Conservation (phyloP, 2,113 vertebrate genomes). For the Bagarius yarrelli region DNA sequence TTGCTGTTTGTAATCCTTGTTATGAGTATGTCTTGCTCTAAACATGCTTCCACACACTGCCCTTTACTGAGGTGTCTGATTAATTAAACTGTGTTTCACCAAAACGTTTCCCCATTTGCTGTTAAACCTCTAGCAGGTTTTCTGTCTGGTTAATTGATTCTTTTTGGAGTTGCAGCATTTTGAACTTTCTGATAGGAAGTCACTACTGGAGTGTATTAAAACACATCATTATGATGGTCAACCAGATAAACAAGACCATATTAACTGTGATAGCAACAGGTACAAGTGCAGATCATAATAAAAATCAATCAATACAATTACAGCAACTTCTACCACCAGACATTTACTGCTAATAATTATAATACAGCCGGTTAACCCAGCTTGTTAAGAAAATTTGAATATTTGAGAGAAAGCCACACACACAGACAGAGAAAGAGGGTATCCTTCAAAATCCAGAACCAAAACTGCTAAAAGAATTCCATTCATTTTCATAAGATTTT, state of each 20-base stretch:
- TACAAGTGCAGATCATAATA: background rate
- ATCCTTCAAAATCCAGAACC: too few species aligned
- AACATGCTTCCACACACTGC: too few species aligned
- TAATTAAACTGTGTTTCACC: too few species aligned
- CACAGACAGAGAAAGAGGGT: too few species aligned
- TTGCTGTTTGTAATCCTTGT: too few species aligned
- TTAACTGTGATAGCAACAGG: background rate
- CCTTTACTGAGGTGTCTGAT: too few species aligned
- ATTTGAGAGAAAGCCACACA: too few species aligned
- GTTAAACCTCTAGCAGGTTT: background rate
- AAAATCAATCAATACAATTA: background rate
- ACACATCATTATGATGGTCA: background rate
- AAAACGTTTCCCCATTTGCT: slow-evolving; percentile 15
- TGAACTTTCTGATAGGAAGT: background rate
- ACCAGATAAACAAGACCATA: background rate
- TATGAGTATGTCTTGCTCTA: too few species aligned
- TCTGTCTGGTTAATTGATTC: background rate
- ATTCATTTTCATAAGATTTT: too few species aligned
- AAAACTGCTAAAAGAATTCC: too few species aligned
- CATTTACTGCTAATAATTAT: background rate
- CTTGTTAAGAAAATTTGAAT: background rate
- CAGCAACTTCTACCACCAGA: too few species aligned
- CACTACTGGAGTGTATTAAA: background rate
- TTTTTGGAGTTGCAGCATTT: background rate
- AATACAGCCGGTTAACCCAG: background rate